phyloP scores from a whole-genome alignment of 2,888 invertebrate genomes.

The Steromphala cineraria region DNA sequence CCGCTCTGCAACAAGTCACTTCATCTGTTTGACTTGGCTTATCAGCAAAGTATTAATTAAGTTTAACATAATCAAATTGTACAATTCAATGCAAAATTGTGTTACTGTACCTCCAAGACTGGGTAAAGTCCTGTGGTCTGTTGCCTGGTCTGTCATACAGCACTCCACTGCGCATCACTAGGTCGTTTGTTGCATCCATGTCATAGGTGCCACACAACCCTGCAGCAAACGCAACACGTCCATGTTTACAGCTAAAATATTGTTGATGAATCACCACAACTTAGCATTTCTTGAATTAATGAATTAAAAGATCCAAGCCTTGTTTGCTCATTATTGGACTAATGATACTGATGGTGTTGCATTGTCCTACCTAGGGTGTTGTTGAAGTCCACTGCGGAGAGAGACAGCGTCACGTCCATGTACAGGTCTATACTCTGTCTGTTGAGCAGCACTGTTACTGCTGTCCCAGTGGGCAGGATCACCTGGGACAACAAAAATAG shows the following conservation, averaged over 20 bases:
- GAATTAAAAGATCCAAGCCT: too few species aligned
- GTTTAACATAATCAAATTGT: too few species aligned
- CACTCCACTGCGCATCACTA: constrained; percentile 36
- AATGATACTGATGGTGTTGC: not conserved
- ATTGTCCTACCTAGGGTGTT: constrained; percentile 44
- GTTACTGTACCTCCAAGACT: constrained; percentile 42
- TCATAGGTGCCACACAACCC: constrained; percentile 46
- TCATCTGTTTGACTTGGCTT: too few species aligned
- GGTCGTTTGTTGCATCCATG: constrained; percentile 31
- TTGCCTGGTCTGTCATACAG: constrained; percentile 26
- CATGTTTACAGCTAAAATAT: too few species aligned
- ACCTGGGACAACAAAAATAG: constrained; percentile 33
- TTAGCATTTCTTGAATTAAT: too few species aligned
- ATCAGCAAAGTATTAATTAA: too few species aligned
- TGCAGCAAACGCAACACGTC: constrained; percentile 6
- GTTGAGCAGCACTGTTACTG: constrained; percentile 37
- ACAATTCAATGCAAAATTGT: not conserved
- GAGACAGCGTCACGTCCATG: constrained; percentile 45
- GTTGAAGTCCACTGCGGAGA: constrained; percentile 50
- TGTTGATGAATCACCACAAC: too few species aligned
- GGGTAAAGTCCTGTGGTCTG: constrained; percentile 38
- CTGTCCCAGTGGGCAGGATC: constrained; percentile 49
- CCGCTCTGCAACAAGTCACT: too few species aligned
- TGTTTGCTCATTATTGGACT: too few species aligned
- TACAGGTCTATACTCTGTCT: constrained; percentile 18